A percentile compares a stretch with the other conserved stretches of the same genome.
These are phyloP conservation scores for Galbula dea DNA, from an alignment of 2,113 vertebrate species.

Conservation along the genomic window DNA sequence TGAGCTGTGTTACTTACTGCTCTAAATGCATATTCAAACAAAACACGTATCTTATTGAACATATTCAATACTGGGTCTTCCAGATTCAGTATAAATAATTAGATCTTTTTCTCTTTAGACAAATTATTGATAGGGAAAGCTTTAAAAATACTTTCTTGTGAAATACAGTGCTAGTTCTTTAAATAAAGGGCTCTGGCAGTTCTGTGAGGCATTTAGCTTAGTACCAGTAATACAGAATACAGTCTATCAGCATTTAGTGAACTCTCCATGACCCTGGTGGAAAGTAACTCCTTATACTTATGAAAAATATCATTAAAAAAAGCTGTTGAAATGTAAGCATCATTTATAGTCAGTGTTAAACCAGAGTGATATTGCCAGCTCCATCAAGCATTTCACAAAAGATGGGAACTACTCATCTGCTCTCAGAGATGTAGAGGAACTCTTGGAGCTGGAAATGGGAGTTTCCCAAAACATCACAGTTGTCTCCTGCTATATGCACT, in stretches of 20 bases:
- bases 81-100: constrained; percentile 69
- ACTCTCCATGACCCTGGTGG: constrained; percentile 56
- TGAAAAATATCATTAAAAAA: constrained; percentile 67
- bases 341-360: constrained; percentile 43
- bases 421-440: not conserved
- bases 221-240: constrained; percentile 59
- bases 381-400: constrained; percentile 13
- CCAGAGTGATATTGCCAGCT: not conserved
- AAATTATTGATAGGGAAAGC: constrained; percentile 50
- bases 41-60: constrained; percentile 32
- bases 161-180: constrained; percentile 63
- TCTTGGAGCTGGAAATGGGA: not conserved
- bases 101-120: constrained; percentile 50
- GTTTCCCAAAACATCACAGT: not conserved
- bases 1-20: constrained; percentile 5
- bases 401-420: constrained; percentile 19
- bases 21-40: constrained; percentile 58
- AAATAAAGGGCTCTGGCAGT: constrained; percentile 64
- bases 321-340: constrained; percentile 47
- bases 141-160: constrained; percentile 66
- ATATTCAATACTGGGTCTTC: constrained; percentile 24
- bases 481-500: not conserved
- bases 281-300: constrained; percentile 55
- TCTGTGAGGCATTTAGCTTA: constrained; percentile 51
- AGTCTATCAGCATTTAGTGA: constrained; percentile 67